Evolutionary conservation across 1,140 invertebrate genomes (phyloP), one percentile per base, ranked within the genome.

Genomic region (Drosophila nasuta): DNA sequence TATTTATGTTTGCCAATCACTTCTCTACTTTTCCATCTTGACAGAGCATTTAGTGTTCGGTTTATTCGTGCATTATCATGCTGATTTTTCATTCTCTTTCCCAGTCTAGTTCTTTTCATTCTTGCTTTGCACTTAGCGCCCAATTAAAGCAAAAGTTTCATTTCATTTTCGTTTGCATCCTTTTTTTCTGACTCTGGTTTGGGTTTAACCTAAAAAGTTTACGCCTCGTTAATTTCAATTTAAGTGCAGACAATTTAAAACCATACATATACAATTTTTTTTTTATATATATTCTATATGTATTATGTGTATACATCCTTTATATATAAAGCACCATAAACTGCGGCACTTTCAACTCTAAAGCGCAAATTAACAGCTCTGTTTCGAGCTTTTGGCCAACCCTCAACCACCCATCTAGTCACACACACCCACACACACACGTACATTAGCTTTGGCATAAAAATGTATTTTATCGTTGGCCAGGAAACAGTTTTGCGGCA

Each of bases 181-280:
- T 62, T 76, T 67, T 77, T 52, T 49, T 35, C 11, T 65, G 17
- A 72, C 41, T 58, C 30, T 35, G 25, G 3, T 58, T 58, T 71
- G 67, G 65, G 60, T 71, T 52, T 65, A 75, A 70, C 51, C 59
- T 81, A 76, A 75, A 78, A 83, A 81, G 85, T 89, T 76, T 81
- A 89, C 85, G 85, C 85, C 85, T 89, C 85, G 85, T 89, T 89
- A 89, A 89, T 89, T 89, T 89, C 85, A 89, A 89, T 89, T 89
- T 89, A 89, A 85, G 85, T 89, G 81, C 81, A 89, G 85, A 89
- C 85, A 90, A 89, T 89, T 89, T 88, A 58, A 75, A 81, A 85
- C 72, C 49, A 51, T 30, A 63, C 28, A 56, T 35, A n/a, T 25
- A 56, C 20, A 58, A 15, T 8, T 33, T 33, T 33, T 7, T 33